Percentiles rank a stretch among this genome's conserved stretches.
These are phyloP conservation scores for Ectropis crepuscularia DNA, from an alignment of 2,888 invertebrate species.

Conservation along the genomic window DNA sequence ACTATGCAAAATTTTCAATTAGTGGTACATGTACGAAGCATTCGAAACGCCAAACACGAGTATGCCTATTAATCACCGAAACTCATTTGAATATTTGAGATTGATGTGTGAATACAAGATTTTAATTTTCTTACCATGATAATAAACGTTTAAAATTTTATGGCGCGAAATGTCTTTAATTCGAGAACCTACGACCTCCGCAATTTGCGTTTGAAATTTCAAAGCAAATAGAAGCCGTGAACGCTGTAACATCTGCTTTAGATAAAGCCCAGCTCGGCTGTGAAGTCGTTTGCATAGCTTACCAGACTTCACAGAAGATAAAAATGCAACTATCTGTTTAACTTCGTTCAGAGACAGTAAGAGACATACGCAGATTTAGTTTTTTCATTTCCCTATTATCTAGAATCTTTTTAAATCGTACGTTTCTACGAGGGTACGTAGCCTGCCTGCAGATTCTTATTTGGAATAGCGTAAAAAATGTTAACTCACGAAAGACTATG, in stretches of 20 bases:
- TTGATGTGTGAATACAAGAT: slow-evolving; percentile 43
- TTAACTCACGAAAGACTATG: too few species aligned
- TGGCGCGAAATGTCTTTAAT: slow-evolving; percentile 62
- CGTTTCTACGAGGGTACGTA: too few species aligned
- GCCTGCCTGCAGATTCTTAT: too few species aligned
- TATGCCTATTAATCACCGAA: slow-evolving; percentile 59
- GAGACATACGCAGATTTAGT: slow-evolving; percentile 3
- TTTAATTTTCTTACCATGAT: slow-evolving; percentile 61
- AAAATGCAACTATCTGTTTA: slow-evolving; percentile 62
- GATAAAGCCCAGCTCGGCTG: slow-evolving; percentile 59
- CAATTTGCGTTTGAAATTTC: slow-evolving; percentile 75
- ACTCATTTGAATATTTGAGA: slow-evolving; percentile 68
- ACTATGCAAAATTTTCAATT: slow-evolving; percentile 57
- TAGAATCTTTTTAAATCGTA: too few species aligned
- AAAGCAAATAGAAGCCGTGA: slow-evolving; percentile 64
- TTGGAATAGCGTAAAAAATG: too few species aligned
- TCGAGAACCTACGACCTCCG: slow-evolving; percentile 63
- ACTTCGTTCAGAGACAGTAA: slow-evolving; percentile 45
- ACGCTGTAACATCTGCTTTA: slow-evolving; percentile 59
- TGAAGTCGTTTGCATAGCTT: slow-evolving; percentile 65
- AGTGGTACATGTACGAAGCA: slow-evolving; percentile 48
- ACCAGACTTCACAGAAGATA: slow-evolving; percentile 49
- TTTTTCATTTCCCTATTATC: too few species aligned
- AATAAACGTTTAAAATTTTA: slow-evolving; percentile 58
- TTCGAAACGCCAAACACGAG: slow-evolving; percentile 55